phyloP scores from a whole-genome alignment of 2,888 invertebrate species.

The Polymixis lichenea region DNA sequence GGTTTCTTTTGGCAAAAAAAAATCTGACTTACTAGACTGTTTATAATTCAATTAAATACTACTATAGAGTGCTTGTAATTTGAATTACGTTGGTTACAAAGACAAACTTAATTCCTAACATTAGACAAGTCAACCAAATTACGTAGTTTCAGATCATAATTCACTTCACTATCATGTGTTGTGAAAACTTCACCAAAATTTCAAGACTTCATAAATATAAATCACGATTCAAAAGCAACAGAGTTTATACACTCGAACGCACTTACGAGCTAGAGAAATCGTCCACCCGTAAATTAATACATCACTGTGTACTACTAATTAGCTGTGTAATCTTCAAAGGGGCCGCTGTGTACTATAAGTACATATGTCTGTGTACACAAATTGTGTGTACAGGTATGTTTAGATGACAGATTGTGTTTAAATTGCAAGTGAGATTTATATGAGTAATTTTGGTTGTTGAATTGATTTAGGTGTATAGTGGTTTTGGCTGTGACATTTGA shows the following conservation, averaged over 20 bases:
- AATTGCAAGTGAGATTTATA: slow-evolving; percentile 52
- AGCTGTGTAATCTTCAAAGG: slow-evolving; percentile 69
- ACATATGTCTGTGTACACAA: slow-evolving; percentile 45
- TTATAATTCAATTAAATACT: neutral
- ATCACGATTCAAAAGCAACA: slow-evolving; percentile 46
- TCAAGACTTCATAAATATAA: slow-evolving; percentile 41
- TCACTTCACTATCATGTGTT: slow-evolving; percentile 19
- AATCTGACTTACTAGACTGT: neutral
- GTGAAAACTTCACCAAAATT: slow-evolving; percentile 16
- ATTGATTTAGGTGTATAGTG: slow-evolving; percentile 30
- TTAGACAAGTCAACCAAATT: slow-evolving; percentile 17
- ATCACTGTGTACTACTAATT: slow-evolving; percentile 80
- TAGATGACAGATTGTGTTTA: slow-evolving; percentile 59
- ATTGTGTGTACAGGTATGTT: slow-evolving; percentile 55
- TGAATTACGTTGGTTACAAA: slow-evolving; percentile 21
- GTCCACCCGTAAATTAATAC: slow-evolving; percentile 76
- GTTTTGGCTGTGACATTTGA: slow-evolving; percentile 6
- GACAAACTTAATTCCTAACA: slow-evolving; percentile 8
- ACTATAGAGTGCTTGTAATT: neutral
- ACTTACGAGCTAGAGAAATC: slow-evolving; percentile 72
- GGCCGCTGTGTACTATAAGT: slow-evolving; percentile 50
- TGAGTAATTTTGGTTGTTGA: slow-evolving; percentile 33
- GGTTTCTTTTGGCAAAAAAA: neutral
- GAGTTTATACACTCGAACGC: slow-evolving; percentile 74
- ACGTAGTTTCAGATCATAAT: slow-evolving; percentile 39